Evolutionary conservation across 2,888 invertebrate genomes (phyloP), one percentile per base, ranked within the genome.

Genomic region (Cheilosia vulpina): DNA sequence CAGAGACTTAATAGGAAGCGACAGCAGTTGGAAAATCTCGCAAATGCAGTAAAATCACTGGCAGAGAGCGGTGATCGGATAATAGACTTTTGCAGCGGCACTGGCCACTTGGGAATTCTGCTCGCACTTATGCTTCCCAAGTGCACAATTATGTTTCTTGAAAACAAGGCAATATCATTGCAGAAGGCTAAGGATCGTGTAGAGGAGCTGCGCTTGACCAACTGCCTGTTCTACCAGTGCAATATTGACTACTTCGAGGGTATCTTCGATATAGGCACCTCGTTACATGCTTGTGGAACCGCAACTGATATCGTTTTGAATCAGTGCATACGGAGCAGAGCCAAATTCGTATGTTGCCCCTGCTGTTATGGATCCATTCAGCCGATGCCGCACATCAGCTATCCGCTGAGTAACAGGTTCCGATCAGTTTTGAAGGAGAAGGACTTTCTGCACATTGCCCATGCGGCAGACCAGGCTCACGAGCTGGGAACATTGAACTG

Each of bases 81-180:
- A 88, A 96, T 98, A 0, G 98, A 99, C 91, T 98, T 98, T 92
- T 98, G 98, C 91, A 96, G 97, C 89, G 98, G 98, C 2, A 96
- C 97, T 89, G 98, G 98, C 0, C 98, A 98, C 92, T 93, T 98
- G 78, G 98, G 98, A 0, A 96, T 98, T 84, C 91, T 98, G 5
- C 90, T 98, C 27, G 98, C 98, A 0, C 93, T 95, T 88, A 93
- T 96, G 47, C 91, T 98, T 62, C 98, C 98, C 0, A 92, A 94
- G 21, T 97, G 97, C 90, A 94, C 94, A 80, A 93, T 98, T 1
- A 94, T 98, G 88, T 93, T 99, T 77, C 93, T 98, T 68, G 98
- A 99, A 91, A 98, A 98, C 90, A 98, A 98, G 92, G 96, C 98
- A 89, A 95, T 96, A 88, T 98, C 98, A 0, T 91, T 98, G 71